A percentile compares a stretch with the other conserved stretches of the same genome.
These are phyloP conservation scores for Callopanchax toddi DNA, from an alignment of 2,113 vertebrate genomes.

Conservation along the genomic window DNA sequence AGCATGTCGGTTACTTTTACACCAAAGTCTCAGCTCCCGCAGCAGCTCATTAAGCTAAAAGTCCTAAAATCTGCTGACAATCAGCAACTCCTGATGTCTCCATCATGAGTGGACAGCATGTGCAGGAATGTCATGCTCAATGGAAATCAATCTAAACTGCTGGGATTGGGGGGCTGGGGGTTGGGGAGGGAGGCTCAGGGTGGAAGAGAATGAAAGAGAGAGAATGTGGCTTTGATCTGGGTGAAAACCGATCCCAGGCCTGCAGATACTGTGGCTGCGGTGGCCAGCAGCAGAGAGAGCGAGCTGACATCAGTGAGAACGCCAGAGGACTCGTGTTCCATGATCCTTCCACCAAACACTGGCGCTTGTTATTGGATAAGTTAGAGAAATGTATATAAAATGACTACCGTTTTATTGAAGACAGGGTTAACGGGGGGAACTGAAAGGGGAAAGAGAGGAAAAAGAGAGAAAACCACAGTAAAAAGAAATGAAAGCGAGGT, in stretches of 20 bases:
- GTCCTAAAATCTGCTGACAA: conserved; percentile 77
- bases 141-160: conserved; percentile 83
- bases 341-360: conserved; percentile 56
- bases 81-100: conserved; percentile 72
- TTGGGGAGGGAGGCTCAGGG: conserved; percentile 57
- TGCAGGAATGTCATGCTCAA: conserved; percentile 81
- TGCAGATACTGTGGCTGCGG: conserved; percentile 80
- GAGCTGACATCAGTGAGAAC: conserved; percentile 73
- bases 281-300: conserved; percentile 67
- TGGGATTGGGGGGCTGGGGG: conserved; percentile 63
- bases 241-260: conserved; percentile 83
- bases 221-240: conserved; percentile 80
- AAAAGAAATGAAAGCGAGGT: conserved; percentile 65
- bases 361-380: conserved; percentile 69
- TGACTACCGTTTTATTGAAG: conserved; percentile 74
- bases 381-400: conserved; percentile 68
- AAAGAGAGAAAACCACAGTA: conserved; percentile 40
- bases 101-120: conserved; percentile 75
- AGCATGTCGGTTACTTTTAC: too few relatives aligned
- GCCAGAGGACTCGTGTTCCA: conserved; percentile 64
- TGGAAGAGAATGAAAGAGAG: conserved; percentile 78
- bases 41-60: conserved; percentile 28
- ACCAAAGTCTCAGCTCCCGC: not conserved
- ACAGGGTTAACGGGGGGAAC: conserved; percentile 41
- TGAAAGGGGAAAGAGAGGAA: conserved; percentile 5